phyloP scores from a whole-genome alignment of 2,888 invertebrate genomes.

The Temnothorax rugatulus region DNA sequence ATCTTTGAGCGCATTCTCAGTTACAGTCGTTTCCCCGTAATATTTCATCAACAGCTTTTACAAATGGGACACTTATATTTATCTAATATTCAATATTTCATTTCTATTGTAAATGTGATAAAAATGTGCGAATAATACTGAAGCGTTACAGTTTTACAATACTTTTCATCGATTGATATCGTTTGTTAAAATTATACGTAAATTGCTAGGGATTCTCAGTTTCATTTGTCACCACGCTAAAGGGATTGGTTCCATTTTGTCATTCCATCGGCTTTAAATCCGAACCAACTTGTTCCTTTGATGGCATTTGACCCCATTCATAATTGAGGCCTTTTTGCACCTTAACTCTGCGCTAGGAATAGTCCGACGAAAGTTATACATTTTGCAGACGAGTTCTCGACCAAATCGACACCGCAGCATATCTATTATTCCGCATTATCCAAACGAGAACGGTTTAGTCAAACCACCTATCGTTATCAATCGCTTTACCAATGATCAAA shows the following conservation, averaged over 20 bases:
- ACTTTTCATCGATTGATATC: not conserved
- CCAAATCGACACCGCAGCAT: not conserved
- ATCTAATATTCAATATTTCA: not conserved
- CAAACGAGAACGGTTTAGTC: slow-evolving; percentile 14
- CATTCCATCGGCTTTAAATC: slow-evolving; percentile 43
- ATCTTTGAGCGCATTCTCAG: not conserved
- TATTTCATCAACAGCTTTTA: not conserved
- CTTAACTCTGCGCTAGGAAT: slow-evolving; percentile 26
- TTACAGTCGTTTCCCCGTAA: not conserved
- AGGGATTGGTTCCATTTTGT: not conserved
- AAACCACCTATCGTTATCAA: slow-evolving; percentile 32
- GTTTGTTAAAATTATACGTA: not conserved
- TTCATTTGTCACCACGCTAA: slow-evolving; percentile 19
- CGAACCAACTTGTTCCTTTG: slow-evolving; percentile 30
- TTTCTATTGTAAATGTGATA: not conserved
- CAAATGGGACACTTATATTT: not conserved
- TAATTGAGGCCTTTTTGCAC: slow-evolving; percentile 34
- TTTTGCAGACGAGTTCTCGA: not conserved
- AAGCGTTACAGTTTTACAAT: not conserved
- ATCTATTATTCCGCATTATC: slow-evolving; percentile 24
- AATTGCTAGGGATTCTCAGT: not conserved
- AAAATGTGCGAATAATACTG: not conserved
- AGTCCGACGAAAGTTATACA: not conserved
- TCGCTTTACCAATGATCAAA: slow-evolving; percentile 53
- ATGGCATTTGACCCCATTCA: slow-evolving; percentile 43